Base-by-base conservation (phyloP, 2,888 invertebrate species). In the Callyntrura guangdongensis region DNA sequence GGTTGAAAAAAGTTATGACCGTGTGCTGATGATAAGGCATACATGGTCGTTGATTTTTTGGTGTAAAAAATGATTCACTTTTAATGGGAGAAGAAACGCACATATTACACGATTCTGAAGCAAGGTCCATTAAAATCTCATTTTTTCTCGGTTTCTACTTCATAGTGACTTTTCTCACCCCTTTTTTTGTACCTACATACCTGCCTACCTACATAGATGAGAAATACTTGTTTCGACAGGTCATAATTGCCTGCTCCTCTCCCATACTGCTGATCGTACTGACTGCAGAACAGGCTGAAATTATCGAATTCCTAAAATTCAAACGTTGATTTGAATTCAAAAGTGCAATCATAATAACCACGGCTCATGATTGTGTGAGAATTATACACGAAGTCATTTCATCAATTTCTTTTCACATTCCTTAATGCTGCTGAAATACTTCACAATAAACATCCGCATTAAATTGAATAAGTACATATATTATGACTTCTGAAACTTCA, bases 61-160 rank as follows among this genome's bases (percentile, higher is more conserved):
- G 36, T 4, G 36, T 2, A 36, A 36, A 36, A 53, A 53, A 14
- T 27, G 27, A 67, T 67, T 67, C 67, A 67, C 27, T 12, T 47
- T 74, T 20, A 67, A 45, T 82, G 61, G 47, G 47, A 67, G 47
- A 49, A 64, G 25, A 20, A 20, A 27, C 25, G 67, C 25, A 53
- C 27, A 67, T 14, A n/a, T 1, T 53, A 53, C 53, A n/a, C 11
- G 2, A 36, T 36, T 0, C n/a, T 56, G 5, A 0, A 61, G 11
- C 20, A 61, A 61, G 36, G 45, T 27, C 45, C 82, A 82, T 82
- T 82, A 82, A 64, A 82, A 82, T 61, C 61, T 45, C 69, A 36
- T 36, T 36, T 69, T 69, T 45, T 14, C 4, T 27, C 27, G 11
- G 45, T 82, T n/a, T 61, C 17, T 20, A 14, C 56, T 79, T 20